These are phyloP conservation scores for Graptemys geographica DNA, from an alignment of 2,797 vertebrate species.

Conservation along the genomic window DNA sequence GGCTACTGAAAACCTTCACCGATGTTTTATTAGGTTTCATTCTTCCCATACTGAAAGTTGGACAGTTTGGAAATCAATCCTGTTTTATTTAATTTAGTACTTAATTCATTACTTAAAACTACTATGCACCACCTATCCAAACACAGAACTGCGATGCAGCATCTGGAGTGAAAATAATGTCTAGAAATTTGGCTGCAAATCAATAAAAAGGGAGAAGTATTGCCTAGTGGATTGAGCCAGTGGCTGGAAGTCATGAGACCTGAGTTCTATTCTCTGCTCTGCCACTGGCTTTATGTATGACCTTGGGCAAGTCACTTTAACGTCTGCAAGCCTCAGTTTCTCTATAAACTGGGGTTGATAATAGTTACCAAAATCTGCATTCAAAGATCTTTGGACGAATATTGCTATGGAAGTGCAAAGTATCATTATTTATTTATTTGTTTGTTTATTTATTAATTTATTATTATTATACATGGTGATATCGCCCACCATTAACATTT, in stretches of 20 bases:
- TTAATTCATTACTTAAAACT: background rate
- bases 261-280: background rate
- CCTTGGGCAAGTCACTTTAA: background rate
- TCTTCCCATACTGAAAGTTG: background rate
- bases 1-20: accelerated
- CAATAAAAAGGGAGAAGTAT: background rate
- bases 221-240: background rate
- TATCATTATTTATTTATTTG: background rate
- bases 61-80: background rate
- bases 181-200: background rate
- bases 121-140: background rate
- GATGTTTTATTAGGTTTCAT: background rate
- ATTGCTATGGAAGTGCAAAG: background rate
- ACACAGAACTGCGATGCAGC: background rate
- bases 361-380: background rate
- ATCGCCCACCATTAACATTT: background rate
- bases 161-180: background rate
- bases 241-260: background rate
- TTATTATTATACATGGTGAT: background rate
- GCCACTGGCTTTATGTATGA: background rate
- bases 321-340: background rate
- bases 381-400: background rate
- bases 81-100: background rate
- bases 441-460: no score
- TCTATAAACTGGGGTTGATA: background rate